Percentiles rank a stretch among this genome's conserved stretches.
These are phyloP conservation scores for Macrostomum cliftonense DNA, from an alignment of 2,888 invertebrate genomes.

Conservation along the genomic window DNA sequence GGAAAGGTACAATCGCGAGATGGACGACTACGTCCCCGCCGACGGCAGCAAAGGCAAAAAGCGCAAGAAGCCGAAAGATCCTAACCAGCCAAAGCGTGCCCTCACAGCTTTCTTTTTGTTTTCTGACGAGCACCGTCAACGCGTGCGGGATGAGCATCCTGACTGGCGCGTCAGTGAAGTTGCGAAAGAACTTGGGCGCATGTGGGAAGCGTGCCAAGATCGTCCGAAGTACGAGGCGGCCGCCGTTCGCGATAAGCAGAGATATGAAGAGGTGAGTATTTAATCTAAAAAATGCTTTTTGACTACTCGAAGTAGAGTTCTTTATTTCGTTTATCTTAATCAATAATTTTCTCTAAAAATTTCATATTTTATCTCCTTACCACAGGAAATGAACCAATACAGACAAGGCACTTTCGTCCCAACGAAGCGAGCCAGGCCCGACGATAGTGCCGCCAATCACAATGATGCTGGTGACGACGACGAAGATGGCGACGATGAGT, in stretches of 20 bases:
- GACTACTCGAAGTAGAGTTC: no score
- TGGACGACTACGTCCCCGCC: conserved; percentile 79
- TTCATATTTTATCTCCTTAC: no score
- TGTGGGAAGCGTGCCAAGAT: conserved; percentile 60
- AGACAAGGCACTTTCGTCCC: no score
- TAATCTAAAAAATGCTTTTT: no score
- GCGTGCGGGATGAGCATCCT: conserved; percentile 75
- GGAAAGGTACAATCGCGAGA: conserved; percentile 79
- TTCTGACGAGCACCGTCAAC: conserved; percentile 86
- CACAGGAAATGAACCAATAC: no score
- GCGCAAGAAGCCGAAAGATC: conserved; percentile 55
- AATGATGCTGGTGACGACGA: no score
- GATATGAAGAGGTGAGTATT: conserved; percentile 64
- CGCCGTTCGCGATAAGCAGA: conserved; percentile 78
- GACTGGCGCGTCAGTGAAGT: conserved; percentile 87
- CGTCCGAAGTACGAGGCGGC: conserved; percentile 77
- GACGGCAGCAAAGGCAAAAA: conserved; percentile 48
- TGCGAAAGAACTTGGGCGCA: conserved; percentile 80
- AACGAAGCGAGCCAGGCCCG: no score
- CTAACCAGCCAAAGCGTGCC: conserved; percentile 93
- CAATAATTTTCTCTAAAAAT: no score
- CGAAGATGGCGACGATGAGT: no score
- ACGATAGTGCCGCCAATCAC: no score
- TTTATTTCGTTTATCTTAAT: no score
- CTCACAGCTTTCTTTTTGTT: conserved; percentile 95